A percentile compares a stretch with the other conserved stretches of the same genome.
phyloP scores from a whole-genome alignment of 53 echinoderm and acorn worm genomes.

The Echinometra lucunter region DNA sequence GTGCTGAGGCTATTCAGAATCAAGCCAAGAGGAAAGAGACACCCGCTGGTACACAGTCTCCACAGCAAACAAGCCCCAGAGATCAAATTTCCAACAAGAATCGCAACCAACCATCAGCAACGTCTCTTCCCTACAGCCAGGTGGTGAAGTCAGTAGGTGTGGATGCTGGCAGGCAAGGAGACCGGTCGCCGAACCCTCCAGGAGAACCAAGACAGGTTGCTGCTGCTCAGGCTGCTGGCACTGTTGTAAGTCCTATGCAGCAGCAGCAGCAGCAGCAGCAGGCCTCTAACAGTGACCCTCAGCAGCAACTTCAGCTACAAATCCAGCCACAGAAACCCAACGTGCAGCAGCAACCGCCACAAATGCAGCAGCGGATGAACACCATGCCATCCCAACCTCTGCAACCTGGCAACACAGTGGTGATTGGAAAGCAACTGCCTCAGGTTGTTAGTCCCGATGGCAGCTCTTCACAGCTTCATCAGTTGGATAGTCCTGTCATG shows the following conservation, averaged over 20 bases:
- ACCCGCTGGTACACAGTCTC: constrained; percentile 53
- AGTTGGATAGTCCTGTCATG: constrained; percentile 47
- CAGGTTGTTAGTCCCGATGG: constrained; percentile 61
- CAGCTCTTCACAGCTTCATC: constrained; percentile 49
- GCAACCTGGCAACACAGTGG: constrained; percentile 32
- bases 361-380: constrained; percentile 18
- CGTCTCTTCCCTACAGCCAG: constrained; percentile 75
- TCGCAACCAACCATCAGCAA: constrained; percentile 47
- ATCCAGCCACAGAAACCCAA: constrained; percentile 14
- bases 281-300: neutral
- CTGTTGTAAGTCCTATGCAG: constrained; percentile 18
- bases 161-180: constrained; percentile 61
- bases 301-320: constrained; percentile 21
- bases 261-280: constrained; percentile 27
- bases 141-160: constrained; percentile 70
- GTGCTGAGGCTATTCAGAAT: constrained; percentile 70
- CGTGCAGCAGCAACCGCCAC: constrained; percentile 52
- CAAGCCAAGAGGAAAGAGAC: constrained; percentile 68
- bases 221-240: neutral
- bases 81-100: constrained; percentile 45
- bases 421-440: constrained; percentile 51
- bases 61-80: constrained; percentile 58
- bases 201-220: constrained; percentile 40
- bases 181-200: constrained; percentile 40
- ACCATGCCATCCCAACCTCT: constrained; percentile 26